Evolutionary conservation across 2,113 vertebrate species (phyloP), one percentile per base, ranked within the genome.

Genomic region (Rhinopomastus cyanomelas): DNA sequence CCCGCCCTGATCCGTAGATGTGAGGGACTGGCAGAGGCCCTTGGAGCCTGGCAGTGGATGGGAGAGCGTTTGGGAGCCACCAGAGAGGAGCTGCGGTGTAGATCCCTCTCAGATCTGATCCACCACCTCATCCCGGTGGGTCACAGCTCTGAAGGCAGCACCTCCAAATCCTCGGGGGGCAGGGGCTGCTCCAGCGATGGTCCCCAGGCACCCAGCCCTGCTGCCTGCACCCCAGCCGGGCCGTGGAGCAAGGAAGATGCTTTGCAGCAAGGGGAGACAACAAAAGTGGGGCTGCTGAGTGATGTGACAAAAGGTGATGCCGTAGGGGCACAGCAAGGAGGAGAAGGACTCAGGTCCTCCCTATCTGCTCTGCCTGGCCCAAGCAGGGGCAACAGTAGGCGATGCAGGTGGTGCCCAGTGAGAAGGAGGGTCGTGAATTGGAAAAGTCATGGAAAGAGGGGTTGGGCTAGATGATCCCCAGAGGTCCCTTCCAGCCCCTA

Each of bases 1-100:
- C 67, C 57, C 72, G 74, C 44, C 39, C 0, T 19, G 0, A 3
- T 22, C 0, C 0, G 26, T 16, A 2, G 11, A 1, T 5, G 8
- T 0, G 5, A 22, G 46, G 10, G 42, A 6, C 23, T 8, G 11
- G 22, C 26, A 37, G 3, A n/a, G 19, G 12, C 5, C 34, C 65
- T 48, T 27, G 3, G 1, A n/a, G 25, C 11, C 2, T 3, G 51
- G 51, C 51, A 52, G 51, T 23, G 44, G 3, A 19, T 51, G 25
- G 4, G 3, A 6, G 19, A 14, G 66, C 42, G 12, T 44, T 19
- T 25, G 44, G 52, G 34, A 60, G n/a, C 23, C 68, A 26, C 5
- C 26, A n/a, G 34, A 5, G 48, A 61, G 51, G 25, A 66, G 19
- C 20, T 11, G 2, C 0, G 0, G 42, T 19, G 27, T 5, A 14